These are phyloP conservation scores for Molossus molossus DNA, from an alignment of 2,797 vertebrate genomes.

Conservation along the genomic window DNA sequence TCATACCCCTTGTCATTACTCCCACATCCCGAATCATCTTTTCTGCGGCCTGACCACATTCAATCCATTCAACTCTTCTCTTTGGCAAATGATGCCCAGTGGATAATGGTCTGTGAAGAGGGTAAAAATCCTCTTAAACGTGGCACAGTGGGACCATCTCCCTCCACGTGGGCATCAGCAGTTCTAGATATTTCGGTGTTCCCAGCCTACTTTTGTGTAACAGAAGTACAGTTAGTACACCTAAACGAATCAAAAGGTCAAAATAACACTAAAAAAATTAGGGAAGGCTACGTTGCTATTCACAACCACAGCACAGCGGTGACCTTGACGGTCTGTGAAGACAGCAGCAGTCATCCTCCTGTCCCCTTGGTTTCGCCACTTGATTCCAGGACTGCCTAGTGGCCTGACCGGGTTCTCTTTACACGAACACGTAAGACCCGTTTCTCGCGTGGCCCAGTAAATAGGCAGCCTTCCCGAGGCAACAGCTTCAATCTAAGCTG, in stretches of 20 bases:
- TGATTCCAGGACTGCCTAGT: not conserved
- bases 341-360: not conserved
- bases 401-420: not conserved
- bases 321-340: not conserved
- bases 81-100: not conserved
- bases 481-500: not conserved
- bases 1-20: not conserved
- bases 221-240: not conserved
- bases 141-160: not conserved
- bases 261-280: not conserved
- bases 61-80: not conserved
- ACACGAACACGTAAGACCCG: accelerated
- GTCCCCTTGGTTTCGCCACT: not conserved
- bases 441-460: not conserved
- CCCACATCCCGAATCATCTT: not conserved
- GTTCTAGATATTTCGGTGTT: not conserved
- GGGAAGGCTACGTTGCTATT: not conserved
- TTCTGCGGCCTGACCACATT: not conserved
- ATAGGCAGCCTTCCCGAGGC: not conserved
- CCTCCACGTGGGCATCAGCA: no score
- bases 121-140: not conserved
- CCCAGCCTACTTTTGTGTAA: not conserved
- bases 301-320: not conserved
- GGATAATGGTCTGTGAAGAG: not conserved
- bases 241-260: not conserved